These are phyloP conservation scores for Oscheius sp. DNA, from an alignment of 2,888 invertebrate genomes.

Conservation along the genomic window DNA sequence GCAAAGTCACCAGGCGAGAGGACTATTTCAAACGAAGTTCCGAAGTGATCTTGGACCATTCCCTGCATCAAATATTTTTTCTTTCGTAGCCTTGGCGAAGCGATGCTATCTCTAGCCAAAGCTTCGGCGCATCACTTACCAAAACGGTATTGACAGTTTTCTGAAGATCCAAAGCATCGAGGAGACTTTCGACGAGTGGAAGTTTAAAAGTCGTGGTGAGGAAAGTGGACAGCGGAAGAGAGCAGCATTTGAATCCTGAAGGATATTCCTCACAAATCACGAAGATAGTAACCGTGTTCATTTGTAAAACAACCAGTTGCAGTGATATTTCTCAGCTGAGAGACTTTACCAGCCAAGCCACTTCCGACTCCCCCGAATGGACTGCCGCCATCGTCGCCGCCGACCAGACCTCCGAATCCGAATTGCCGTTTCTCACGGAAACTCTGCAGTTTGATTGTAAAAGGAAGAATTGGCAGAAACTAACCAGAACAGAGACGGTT, in stretches of 20 bases:
- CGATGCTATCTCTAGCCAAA: neutral
- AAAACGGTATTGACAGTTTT: conserved; percentile 24
- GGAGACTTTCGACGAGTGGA: conserved; percentile 5
- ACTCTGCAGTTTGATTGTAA: neutral
- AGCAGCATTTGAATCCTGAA: conserved; percentile 26
- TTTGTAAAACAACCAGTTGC: conserved; percentile 29
- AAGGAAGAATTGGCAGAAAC: neutral
- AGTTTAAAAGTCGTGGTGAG: conserved; percentile 15
- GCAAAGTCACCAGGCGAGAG: conserved; percentile 20
- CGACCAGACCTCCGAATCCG: conserved; percentile 28
- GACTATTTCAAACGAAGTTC: conserved; percentile 25
- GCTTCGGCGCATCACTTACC: neutral
- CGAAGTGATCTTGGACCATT: conserved; percentile 28
- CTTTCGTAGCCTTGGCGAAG: neutral
- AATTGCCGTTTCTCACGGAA: neutral
- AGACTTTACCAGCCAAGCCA: neutral
- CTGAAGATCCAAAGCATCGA: conserved; percentile 27
- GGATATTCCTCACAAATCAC: too few relatives aligned
- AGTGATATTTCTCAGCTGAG: neutral
- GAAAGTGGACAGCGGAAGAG: conserved; percentile 1
- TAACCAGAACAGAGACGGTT: neutral
- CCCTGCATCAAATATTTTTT: neutral
- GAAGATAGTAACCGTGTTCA: conserved; percentile 28
- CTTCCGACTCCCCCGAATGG: neutral
- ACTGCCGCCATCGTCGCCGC: neutral